Evolutionary conservation across 2,888 invertebrate genomes (phyloP).

Genomic region (Leptinotarsa rubiginosa): DNA sequence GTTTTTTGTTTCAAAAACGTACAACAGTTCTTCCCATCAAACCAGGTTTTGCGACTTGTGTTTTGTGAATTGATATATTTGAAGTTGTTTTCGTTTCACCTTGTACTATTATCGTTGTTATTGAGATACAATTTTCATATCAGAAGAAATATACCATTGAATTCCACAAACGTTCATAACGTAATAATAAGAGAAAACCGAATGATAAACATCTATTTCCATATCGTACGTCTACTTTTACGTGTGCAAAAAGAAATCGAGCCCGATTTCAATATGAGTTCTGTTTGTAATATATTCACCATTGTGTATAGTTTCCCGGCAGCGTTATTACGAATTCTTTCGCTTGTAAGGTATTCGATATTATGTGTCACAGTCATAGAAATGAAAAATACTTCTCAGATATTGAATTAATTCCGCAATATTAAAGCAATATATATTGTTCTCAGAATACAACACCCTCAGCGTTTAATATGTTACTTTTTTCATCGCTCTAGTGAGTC

Average conservation of each 20-base stretch:
- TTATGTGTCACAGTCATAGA: slow-evolving; percentile 39
- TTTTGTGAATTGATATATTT: too few species aligned
- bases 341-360: slow-evolving; percentile 33
- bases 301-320: slow-evolving; percentile 30
- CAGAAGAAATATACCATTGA: too few species aligned
- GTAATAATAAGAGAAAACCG: background rate
- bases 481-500: background rate
- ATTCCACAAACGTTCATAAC: background rate
- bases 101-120: too few species aligned
- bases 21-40: too few species aligned
- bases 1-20: too few species aligned
- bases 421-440: slow-evolving; percentile 37
- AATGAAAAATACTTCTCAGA: slow-evolving; percentile 47
- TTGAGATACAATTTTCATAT: too few species aligned
- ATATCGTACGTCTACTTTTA: background rate
- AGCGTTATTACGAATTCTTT: slow-evolving; percentile 41
- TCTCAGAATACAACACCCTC: slow-evolving; percentile 25
- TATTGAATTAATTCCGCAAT: slow-evolving; percentile 40
- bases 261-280: slow-evolving; percentile 19
- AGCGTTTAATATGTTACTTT: slow-evolving; percentile 26
- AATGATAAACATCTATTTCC: background rate
- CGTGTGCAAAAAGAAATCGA: background rate
- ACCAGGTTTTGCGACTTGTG: too few species aligned
- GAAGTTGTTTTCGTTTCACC: too few species aligned
- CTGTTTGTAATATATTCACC: slow-evolving; percentile 27